A percentile compares a stretch with the other conserved stretches of the same genome.
Conservation (phyloP, 1,140 invertebrate species). For the Helicoverpa armigera region DNA sequence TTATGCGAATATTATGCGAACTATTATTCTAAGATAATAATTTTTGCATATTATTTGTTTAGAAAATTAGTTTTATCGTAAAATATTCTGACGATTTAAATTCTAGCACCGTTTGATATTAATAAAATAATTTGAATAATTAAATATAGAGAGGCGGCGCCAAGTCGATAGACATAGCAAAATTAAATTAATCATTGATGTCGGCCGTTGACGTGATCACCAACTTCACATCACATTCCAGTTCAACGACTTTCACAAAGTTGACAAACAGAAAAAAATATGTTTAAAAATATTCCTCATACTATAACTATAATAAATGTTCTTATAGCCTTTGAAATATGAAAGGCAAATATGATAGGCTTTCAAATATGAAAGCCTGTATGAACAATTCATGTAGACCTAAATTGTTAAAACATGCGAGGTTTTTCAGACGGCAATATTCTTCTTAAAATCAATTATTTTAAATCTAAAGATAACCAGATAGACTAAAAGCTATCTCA, state of each 20-base stretch:
- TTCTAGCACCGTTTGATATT: not conserved
- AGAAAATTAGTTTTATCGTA: not conserved
- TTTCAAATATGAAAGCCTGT: too few species aligned
- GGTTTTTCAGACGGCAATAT: too few species aligned
- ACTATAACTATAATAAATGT: too few species aligned
- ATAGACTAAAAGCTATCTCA: too few species aligned
- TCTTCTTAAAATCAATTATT: too few species aligned
- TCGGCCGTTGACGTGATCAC: conserved; percentile 35
- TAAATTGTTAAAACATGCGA: too few species aligned
- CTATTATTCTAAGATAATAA: not conserved
- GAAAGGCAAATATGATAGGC: too few species aligned
- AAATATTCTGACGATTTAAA: not conserved
- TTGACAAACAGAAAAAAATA: conserved; percentile 30
- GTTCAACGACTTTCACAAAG: conserved; percentile 47
- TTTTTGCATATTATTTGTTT: conserved; percentile 31
- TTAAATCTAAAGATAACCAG: too few species aligned
- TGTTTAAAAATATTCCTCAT: conserved; percentile 38
- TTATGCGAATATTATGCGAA: conserved; percentile 20
- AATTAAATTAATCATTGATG: conserved; percentile 34
- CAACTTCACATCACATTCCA: conserved; percentile 28
- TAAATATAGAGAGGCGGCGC: conserved; percentile 32
- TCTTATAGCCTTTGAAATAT: too few species aligned
- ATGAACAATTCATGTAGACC: too few species aligned
- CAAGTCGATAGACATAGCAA: conserved; percentile 11
- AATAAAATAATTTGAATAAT: conserved; percentile 25